Percentiles rank a stretch among this genome's conserved stretches.
Conservation (phyloP, 2,113 vertebrate species). For the Oncorhynchus gorbuscha region DNA sequence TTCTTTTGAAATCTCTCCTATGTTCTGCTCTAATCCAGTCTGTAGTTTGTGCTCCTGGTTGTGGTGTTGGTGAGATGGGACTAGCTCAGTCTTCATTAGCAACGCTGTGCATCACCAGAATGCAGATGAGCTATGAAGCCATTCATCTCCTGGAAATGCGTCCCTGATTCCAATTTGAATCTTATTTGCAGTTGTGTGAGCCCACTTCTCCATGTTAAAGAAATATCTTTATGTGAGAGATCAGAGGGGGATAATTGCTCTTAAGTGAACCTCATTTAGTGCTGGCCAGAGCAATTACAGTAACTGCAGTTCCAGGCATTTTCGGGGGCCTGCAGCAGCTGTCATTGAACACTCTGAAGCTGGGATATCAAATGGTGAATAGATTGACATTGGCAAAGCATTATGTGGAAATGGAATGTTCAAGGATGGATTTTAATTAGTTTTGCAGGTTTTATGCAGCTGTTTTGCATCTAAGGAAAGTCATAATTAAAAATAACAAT, state of each 20-base stretch:
- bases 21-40: slow-evolving; percentile 37
- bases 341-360: slow-evolving; percentile 65
- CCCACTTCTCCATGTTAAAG: slow-evolving; percentile 70
- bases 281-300: slow-evolving; percentile 75
- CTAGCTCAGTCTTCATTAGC: slow-evolving; percentile 70
- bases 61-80: slow-evolving; percentile 46
- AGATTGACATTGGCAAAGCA: slow-evolving; percentile 65
- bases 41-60: slow-evolving; percentile 46
- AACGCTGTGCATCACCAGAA: slow-evolving; percentile 65
- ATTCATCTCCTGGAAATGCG: slow-evolving; percentile 71
- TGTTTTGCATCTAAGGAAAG: slow-evolving; percentile 47
- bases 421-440: slow-evolving; percentile 66
- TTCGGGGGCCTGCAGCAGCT: slow-evolving; percentile 61
- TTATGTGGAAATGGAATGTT: slow-evolving; percentile 61
- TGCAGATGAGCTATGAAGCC: slow-evolving; percentile 72
- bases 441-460: slow-evolving; percentile 49
- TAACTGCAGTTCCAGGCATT: slow-evolving; percentile 70
- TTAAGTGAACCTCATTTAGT: slow-evolving; percentile 77
- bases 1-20: slow-evolving; percentile 25
- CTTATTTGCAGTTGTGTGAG: slow-evolving; percentile 75
- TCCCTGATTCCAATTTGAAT: slow-evolving; percentile 74
- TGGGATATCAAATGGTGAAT: slow-evolving; percentile 64
- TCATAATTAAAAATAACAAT: slow-evolving; percentile 65
- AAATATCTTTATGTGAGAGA: slow-evolving; percentile 73
- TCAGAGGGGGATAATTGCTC: slow-evolving; percentile 76